A percentile compares a stretch with the other conserved stretches of the same genome.
These are phyloP conservation scores for Arenaria interpres DNA, from an alignment of 2,113 vertebrate genomes.

Conservation along the genomic window DNA sequence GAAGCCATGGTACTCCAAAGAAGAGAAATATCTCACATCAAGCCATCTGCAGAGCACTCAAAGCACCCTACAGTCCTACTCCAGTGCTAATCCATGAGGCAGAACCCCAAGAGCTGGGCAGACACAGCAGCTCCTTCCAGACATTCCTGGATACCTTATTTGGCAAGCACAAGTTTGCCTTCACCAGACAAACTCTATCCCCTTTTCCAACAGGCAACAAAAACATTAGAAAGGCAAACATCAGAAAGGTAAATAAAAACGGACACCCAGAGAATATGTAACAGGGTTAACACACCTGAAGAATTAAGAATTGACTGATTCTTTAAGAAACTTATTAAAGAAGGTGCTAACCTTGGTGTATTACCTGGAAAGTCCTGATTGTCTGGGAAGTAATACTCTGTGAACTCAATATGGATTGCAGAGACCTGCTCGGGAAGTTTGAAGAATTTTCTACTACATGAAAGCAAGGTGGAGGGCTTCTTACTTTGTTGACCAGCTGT, in stretches of 20 bases:
- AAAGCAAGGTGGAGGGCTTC: conserved; percentile 90
- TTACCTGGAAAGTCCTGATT: conserved; percentile 87
- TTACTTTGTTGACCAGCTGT: conserved; percentile 89
- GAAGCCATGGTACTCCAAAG: background rate
- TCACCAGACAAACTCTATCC: background rate
- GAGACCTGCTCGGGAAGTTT: conserved; percentile 83
- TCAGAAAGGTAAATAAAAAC: background rate
- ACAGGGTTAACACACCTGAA: background rate
- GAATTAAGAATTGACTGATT: background rate
- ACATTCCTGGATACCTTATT: background rate
- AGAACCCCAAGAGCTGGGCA: background rate
- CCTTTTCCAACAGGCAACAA: background rate
- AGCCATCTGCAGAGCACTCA: background rate
- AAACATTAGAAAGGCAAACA: background rate
- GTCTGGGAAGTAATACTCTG: conserved; percentile 95
- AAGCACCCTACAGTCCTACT: background rate
- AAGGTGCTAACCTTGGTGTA: conserved; percentile 53
- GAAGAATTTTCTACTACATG: conserved; percentile 87
- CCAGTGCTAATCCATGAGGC: background rate
- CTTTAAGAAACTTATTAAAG: background rate
- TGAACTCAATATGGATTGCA: conserved; percentile 94
- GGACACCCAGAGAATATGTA: background rate
- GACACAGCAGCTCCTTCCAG: background rate
- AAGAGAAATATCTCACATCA: background rate
- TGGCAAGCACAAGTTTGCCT: background rate